Percentiles rank a stretch among this genome's conserved stretches.
These are phyloP conservation scores for Pammene fasciana DNA, from an alignment of 2,888 invertebrate species.

Conservation along the genomic window DNA sequence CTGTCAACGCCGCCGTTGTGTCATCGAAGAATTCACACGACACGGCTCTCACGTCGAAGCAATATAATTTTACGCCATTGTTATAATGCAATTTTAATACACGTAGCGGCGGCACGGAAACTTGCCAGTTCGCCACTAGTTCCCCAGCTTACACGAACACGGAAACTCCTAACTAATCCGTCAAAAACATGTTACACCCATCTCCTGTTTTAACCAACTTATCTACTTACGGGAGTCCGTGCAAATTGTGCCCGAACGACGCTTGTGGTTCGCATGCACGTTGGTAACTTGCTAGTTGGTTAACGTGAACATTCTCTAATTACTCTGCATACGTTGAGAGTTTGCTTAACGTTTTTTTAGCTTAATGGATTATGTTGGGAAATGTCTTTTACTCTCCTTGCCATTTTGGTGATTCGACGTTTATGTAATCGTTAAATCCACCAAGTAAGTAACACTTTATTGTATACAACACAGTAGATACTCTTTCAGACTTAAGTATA, in stretches of 20 bases:
- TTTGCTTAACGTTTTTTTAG: constrained; percentile 29
- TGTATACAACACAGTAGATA: too few species aligned
- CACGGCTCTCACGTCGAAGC: constrained; percentile 25
- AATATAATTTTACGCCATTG: constrained; percentile 32
- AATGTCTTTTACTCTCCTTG: constrained; percentile 2
- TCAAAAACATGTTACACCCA: constrained; percentile 68
- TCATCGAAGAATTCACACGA: constrained; percentile 26
- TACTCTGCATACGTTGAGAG: constrained; percentile 26
- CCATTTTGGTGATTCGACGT: constrained; percentile 16
- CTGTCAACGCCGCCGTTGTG: constrained; percentile 4
- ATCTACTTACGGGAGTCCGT: constrained; percentile 51
- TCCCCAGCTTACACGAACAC: constrained; percentile 38
- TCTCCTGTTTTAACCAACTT: constrained; percentile 54
- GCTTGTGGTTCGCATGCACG: constrained; percentile 28
- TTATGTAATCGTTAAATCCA: constrained; percentile 3
- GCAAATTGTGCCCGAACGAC: constrained; percentile 30
- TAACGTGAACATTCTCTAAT: constrained; percentile 34
- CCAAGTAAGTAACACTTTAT: too few species aligned
- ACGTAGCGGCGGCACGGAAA: constrained; percentile 31
- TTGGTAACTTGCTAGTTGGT: background rate
- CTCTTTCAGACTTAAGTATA: too few species aligned
- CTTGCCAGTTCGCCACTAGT: constrained; percentile 39
- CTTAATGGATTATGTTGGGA: constrained; percentile 32
- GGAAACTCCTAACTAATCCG: constrained; percentile 59
- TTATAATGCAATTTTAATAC: constrained; percentile 39